phyloP scores from a whole-genome alignment of 1,140 invertebrate genomes.

The Calliphora vicina region DNA sequence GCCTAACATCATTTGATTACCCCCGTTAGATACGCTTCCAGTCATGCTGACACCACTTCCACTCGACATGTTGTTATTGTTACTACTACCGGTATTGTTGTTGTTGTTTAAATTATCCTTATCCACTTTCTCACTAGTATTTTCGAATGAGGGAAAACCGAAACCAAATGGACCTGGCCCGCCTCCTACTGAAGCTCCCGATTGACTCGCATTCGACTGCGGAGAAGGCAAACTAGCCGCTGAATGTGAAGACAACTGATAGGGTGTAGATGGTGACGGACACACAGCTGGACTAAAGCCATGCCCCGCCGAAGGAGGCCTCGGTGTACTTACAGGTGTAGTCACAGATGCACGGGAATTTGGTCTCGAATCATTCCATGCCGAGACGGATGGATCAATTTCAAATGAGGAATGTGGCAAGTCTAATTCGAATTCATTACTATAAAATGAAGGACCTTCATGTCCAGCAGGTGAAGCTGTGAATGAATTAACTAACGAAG shows the following conservation, averaged over 20 bases:
- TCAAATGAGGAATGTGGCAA: constrained; percentile 61
- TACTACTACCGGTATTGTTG: constrained; percentile 54
- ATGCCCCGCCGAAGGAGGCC: constrained; percentile 58
- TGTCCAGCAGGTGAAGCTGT: constrained; percentile 53
- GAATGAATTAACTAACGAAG: constrained; percentile 52
- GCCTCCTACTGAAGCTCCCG: constrained; percentile 42
- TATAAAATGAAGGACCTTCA: constrained; percentile 49
- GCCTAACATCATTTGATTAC: constrained; percentile 14
- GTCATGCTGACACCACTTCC: neutral
- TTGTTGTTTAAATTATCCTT: constrained; percentile 49
- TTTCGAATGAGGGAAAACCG: constrained; percentile 47
- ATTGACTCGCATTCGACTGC: constrained; percentile 64
- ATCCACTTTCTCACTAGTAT: constrained; percentile 45
- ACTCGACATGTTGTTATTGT: constrained; percentile 57
- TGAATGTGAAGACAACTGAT: constrained; percentile 59
- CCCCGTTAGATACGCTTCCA: neutral
- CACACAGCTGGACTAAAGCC: constrained; percentile 62
- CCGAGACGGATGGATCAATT: constrained; percentile 57
- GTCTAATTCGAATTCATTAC: constrained; percentile 58
- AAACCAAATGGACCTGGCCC: constrained; percentile 50
- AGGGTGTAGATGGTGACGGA: constrained; percentile 59
- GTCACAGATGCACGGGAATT: constrained; percentile 61
- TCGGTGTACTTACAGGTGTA: constrained; percentile 60
- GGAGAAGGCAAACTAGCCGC: constrained; percentile 60
- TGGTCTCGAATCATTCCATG: constrained; percentile 59